These are phyloP conservation scores for Drosophila basisetae DNA, from an alignment of 2,888 invertebrate genomes.

Conservation along the genomic window DNA sequence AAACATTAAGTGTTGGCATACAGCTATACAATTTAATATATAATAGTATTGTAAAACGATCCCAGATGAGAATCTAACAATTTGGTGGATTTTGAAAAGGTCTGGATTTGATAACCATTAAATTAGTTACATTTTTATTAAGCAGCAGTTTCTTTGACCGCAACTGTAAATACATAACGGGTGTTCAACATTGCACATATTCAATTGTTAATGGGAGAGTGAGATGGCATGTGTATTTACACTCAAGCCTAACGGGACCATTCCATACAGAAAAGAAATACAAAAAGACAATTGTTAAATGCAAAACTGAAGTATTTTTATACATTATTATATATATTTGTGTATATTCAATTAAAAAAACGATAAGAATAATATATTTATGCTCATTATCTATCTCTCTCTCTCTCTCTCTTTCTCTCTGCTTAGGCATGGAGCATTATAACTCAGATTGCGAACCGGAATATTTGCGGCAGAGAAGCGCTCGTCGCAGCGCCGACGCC, in stretches of 20 bases:
- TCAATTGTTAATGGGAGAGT: neutral
- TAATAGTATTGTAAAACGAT: too few species aligned
- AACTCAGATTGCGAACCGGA: slow-evolving; percentile 89
- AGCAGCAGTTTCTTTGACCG: neutral
- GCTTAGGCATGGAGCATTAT: slow-evolving; percentile 87
- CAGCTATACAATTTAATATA: too few species aligned
- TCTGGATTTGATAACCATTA: neutral
- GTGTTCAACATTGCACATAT: neutral
- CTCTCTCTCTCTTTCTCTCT: neutral
- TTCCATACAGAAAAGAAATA: neutral
- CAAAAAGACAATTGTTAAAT: neutral
- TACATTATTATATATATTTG: neutral
- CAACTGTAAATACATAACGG: neutral
- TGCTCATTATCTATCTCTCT: neutral
- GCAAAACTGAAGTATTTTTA: neutral
- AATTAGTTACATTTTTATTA: neutral
- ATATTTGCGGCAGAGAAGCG: slow-evolving; percentile 71
- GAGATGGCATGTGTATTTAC: neutral
- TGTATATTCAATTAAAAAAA: neutral
- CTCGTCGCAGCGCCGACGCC: slow-evolving; percentile 51
- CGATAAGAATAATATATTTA: neutral
- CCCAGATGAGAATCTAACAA: too few species aligned
- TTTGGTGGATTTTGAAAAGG: neutral
- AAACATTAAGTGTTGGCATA: too few species aligned
- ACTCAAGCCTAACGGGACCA: neutral